Evolutionary conservation across 2,797 vertebrate genomes (phyloP).

Genomic region (Tokudaia muenninki): DNA sequence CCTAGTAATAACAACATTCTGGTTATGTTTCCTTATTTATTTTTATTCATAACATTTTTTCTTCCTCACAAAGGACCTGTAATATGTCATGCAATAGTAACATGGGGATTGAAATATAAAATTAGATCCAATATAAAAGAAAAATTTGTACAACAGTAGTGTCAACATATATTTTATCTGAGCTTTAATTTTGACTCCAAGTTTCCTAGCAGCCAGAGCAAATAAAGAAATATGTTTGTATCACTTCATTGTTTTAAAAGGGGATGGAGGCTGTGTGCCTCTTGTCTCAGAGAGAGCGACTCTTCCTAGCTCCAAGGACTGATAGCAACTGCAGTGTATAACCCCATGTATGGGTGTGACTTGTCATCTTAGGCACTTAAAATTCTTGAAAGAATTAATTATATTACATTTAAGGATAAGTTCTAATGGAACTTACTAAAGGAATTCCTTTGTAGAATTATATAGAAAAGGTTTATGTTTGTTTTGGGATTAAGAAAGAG

Average conservation of each 20-base stretch:
- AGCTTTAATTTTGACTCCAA: constrained; percentile 48
- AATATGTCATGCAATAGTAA: constrained; percentile 55
- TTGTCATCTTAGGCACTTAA: constrained; percentile 48
- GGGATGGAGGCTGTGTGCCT: neutral
- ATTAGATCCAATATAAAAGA: constrained; percentile 15
- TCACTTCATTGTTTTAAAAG: constrained; percentile 5
- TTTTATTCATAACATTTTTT: constrained; percentile 57
- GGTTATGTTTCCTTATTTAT: constrained; percentile 58
- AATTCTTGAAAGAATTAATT: constrained; percentile 65
- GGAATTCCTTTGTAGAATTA: constrained; percentile 33
- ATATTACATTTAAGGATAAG: constrained; percentile 54
- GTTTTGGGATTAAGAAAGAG: constrained; percentile 45
- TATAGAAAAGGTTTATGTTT: constrained; percentile 36
- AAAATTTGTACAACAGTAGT: constrained; percentile 2
- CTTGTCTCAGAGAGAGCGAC: constrained; percentile 28
- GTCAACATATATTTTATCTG: constrained; percentile 52
- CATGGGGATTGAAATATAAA: constrained; percentile 61
- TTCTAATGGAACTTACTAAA: constrained; percentile 4
- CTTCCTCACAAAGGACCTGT: constrained; percentile 38
- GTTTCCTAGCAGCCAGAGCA: constrained; percentile 50
- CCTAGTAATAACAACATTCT: constrained; percentile 31
- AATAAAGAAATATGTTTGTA: constrained; percentile 43
- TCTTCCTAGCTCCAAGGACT: constrained; percentile 26
- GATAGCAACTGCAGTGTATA: neutral
- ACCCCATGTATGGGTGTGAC: neutral